Percentiles rank a stretch among this genome's conserved stretches.
These are phyloP conservation scores for Plectrocnemia conspersa DNA, from an alignment of 1,140 invertebrate species.

Conservation along the genomic window DNA sequence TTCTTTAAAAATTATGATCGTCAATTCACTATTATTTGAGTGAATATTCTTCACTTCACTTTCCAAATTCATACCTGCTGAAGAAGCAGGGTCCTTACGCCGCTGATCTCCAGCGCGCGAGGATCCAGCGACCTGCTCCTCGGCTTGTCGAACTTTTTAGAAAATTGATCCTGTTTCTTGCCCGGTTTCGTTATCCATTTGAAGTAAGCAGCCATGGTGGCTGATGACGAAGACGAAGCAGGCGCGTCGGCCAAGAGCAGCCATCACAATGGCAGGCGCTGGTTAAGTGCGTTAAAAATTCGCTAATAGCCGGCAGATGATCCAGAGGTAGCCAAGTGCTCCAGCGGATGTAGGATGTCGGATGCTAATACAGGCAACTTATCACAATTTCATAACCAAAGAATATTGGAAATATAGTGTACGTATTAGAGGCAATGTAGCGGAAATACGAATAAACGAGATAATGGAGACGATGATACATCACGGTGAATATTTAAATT, in stretches of 20 bases:
- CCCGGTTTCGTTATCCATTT: conserved; percentile 67
- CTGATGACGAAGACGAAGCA: neutral
- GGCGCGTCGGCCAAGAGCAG: neutral
- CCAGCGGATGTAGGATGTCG: too few relatives aligned
- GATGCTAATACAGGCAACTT: too few relatives aligned
- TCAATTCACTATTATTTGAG: too few relatives aligned
- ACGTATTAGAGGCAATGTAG: too few relatives aligned
- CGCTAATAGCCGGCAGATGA: conserved; percentile 1
- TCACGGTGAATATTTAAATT: too few relatives aligned
- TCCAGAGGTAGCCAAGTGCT: too few relatives aligned
- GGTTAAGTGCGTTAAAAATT: conserved; percentile 5
- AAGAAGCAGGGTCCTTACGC: conserved; percentile 57
- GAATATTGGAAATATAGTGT: too few relatives aligned
- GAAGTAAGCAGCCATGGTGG: conserved; percentile 63
- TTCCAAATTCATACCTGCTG: conserved; percentile 29
- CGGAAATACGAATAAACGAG: too few relatives aligned
- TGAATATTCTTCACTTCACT: too few relatives aligned
- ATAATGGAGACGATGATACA: too few relatives aligned
- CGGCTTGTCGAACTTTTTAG: conserved; percentile 58
- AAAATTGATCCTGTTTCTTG: conserved; percentile 51
- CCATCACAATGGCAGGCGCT: conserved; percentile 3
- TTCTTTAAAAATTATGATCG: neutral
- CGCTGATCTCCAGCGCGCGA: conserved; percentile 64
- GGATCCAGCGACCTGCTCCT: conserved; percentile 74
- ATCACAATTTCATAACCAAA: too few relatives aligned